A percentile compares a stretch with the other conserved stretches of the same genome.
Conservation (phyloP, 2,888 invertebrate genomes). For the Apamea anceps region DNA sequence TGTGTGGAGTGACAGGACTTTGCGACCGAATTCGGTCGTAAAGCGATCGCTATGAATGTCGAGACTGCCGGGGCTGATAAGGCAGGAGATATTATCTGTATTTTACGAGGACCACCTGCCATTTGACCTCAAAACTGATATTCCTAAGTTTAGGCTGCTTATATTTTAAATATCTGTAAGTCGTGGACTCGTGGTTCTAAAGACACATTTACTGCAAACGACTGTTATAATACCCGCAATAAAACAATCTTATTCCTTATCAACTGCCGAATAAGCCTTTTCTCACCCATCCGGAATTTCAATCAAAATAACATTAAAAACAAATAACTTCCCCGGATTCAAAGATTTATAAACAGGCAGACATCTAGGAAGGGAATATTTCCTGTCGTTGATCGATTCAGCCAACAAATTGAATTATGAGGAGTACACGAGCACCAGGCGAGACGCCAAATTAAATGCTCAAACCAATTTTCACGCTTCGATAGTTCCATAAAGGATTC, state of each 20-base stretch:
- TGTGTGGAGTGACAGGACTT: too few species aligned
- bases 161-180: not conserved
- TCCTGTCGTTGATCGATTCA: constrained; percentile 81
- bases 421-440: constrained; percentile 68
- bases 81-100: constrained; percentile 12
- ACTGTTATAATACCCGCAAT: not conserved
- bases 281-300: not conserved
- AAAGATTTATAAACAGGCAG: constrained; percentile 48
- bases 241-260: not conserved
- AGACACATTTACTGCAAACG: not conserved
- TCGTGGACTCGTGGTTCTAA: not conserved
- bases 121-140: not conserved
- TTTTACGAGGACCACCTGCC: not conserved
- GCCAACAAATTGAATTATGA: constrained; percentile 82
- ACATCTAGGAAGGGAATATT: constrained; percentile 72
- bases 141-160: not conserved
- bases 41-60: too few species aligned
- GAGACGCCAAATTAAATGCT: constrained; percentile 78
- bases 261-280: not conserved
- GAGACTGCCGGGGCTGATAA: too few species aligned
- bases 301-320: constrained; percentile 4
- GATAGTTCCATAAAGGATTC: constrained; percentile 73
- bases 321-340: constrained; percentile 25
- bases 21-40: too few species aligned
- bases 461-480: constrained; percentile 78